Conservation (phyloP, 37 sponge, comb jelly and placozoan species). For the Cladorhizidae sp. region DNA sequence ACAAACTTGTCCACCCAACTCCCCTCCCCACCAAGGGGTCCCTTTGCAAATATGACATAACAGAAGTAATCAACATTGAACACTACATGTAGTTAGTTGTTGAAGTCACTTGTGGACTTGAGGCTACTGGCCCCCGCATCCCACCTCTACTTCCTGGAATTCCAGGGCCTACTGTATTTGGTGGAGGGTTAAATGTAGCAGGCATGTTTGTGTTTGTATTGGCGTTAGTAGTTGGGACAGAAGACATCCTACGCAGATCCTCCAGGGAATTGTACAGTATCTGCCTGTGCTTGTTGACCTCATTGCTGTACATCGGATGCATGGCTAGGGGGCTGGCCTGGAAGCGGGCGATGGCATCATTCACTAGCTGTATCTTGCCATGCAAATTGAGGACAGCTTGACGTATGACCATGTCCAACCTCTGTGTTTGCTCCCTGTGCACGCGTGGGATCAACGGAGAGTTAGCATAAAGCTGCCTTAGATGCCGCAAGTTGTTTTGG, state of each 20-base stretch:
- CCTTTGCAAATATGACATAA: no score
- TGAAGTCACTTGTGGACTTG: no score
- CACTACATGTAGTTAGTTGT: no score
- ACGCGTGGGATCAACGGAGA: neutral
- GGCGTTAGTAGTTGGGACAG: no score
- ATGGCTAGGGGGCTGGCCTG: neutral
- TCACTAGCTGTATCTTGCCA: neutral
- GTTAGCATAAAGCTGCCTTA: neutral
- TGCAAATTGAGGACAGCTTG: neutral
- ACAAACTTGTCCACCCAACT: no score
- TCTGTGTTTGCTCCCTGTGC: neutral
- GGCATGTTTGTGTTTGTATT: no score
- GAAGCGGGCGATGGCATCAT: neutral
- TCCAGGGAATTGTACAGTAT: neutral
- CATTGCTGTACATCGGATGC: neutral
- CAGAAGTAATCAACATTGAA: no score
- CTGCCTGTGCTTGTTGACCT: conserved; percentile 6
- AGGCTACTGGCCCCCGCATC: no score
- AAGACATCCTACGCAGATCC: neutral
- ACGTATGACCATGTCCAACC: neutral
- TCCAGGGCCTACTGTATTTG: no score
- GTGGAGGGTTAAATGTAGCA: no score
- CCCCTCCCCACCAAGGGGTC: no score
- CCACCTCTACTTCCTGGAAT: no score
- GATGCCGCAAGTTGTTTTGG: neutral